Percentiles rank a stretch among this genome's conserved stretches.
These are phyloP conservation scores for Buathra laborator DNA, from an alignment of 2,888 invertebrate genomes.

Conservation along the genomic window DNA sequence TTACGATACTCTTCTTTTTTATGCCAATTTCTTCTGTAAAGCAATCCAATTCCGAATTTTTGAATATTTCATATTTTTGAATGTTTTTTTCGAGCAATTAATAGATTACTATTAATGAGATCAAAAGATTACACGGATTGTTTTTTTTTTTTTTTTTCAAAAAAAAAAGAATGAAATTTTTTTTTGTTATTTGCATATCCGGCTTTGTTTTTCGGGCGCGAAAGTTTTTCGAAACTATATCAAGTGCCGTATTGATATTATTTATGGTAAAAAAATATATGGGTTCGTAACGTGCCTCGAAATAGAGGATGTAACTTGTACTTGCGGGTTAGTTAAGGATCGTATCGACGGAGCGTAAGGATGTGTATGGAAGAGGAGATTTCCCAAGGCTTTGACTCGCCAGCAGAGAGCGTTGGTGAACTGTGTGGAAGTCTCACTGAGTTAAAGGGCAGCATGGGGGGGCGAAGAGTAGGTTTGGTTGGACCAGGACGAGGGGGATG, in stretches of 20 bases:
- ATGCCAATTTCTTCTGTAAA: neutral
- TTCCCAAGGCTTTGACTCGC: slow-evolving; percentile 58
- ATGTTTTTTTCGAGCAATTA: neutral
- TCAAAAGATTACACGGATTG: no score
- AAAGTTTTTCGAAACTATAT: neutral
- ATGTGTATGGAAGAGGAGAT: slow-evolving; percentile 37
- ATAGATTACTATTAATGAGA: no score
- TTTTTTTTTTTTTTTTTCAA: no score
- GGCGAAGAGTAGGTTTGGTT: slow-evolving; percentile 74
- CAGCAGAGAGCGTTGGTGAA: slow-evolving; percentile 65
- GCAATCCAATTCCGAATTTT: neutral
- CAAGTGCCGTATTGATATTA: neutral
- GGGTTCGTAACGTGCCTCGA: neutral
- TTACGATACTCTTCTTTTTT: neutral
- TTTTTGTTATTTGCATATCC: neutral
- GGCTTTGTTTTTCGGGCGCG: neutral
- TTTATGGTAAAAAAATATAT: neutral
- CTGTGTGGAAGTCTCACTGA: slow-evolving; percentile 55
- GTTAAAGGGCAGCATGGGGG: slow-evolving; percentile 64
- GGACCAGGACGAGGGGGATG: slow-evolving; percentile 80
- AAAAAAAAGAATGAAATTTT: no score
- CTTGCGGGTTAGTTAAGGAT: slow-evolving; percentile 22
- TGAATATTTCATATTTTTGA: neutral
- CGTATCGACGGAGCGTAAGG: slow-evolving; percentile 62
- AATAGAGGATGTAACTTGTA: neutral